Evolutionary conservation across 2,113 vertebrate species (phyloP).

Genomic region (Zosterops japonicus): DNA sequence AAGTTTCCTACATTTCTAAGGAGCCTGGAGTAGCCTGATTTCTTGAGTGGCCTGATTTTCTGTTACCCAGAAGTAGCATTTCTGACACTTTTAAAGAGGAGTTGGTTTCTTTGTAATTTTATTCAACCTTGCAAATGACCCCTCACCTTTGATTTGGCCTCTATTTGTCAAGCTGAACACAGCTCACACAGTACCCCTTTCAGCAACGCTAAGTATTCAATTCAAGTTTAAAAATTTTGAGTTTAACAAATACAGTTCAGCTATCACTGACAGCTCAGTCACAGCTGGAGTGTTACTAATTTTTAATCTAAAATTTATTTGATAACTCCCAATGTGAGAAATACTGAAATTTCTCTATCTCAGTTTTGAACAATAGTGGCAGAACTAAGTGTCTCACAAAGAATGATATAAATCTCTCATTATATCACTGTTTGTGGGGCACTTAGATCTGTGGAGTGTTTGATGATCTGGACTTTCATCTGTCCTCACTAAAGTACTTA

Average conservation of each 20-base stretch:
- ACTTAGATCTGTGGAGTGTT: not conserved
- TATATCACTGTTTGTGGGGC: not conserved
- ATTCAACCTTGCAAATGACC: not conserved
- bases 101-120: not conserved
- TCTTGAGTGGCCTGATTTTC: not conserved
- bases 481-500: not conserved
- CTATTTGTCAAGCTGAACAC: not conserved
- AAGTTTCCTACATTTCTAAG: not conserved
- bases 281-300: accelerated
- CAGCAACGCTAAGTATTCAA: not conserved
- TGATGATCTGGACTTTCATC: not conserved
- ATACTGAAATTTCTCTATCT: not conserved
- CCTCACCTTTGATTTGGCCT: not conserved
- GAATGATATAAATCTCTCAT: not conserved
- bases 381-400: not conserved
- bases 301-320: not conserved
- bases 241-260: not conserved
- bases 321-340: not conserved
- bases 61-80: not conserved
- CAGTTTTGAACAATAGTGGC: not conserved
- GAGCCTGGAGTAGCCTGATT: not conserved
- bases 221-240: not conserved
- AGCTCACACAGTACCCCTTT: not conserved
- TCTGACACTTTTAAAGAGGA: not conserved
- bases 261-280: not conserved